Evolutionary conservation across 2,797 vertebrate species (phyloP).

Genomic region (Pampus argenteus): DNA sequence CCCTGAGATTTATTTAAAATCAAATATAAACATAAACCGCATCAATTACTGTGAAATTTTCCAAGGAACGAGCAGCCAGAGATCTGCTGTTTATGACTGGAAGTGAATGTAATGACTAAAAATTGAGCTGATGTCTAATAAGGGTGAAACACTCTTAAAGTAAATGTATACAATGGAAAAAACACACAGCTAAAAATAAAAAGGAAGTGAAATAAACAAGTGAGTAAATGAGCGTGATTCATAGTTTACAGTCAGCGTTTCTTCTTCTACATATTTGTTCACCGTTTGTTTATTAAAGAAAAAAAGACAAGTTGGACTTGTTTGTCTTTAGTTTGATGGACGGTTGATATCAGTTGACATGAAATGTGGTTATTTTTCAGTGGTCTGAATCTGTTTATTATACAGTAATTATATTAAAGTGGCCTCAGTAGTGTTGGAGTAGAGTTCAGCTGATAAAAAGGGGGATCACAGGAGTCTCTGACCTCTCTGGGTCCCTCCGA

Average conservation of each 20-base stretch:
- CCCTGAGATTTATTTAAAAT: slow-evolving; percentile 5
- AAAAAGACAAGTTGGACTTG: too few species aligned
- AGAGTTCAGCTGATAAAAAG: neutral
- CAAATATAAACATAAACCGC: slow-evolving; percentile 3
- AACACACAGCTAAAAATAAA: too few species aligned
- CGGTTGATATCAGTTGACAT: too few species aligned
- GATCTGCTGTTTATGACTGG: slow-evolving; percentile 5
- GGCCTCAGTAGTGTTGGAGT: neutral
- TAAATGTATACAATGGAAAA: too few species aligned
- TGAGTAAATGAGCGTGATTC: too few species aligned
- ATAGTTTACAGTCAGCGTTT: too few species aligned
- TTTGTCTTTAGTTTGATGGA: too few species aligned
- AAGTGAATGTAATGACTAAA: neutral
- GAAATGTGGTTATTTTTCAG: too few species aligned
- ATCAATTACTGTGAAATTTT: neutral
- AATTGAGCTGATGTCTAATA: neutral
- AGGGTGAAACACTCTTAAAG: neutral
- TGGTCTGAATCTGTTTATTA: too few species aligned
- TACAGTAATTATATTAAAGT: too few species aligned
- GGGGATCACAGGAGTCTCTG: slow-evolving; percentile 42
- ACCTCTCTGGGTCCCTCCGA: slow-evolving; percentile 96
- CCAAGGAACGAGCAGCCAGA: neutral
- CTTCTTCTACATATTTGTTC: too few species aligned
- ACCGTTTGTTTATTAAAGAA: too few species aligned
- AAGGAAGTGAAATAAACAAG: neutral